Conservation (phyloP, 2,113 vertebrate species). For the Erpornis zantholeuca region DNA sequence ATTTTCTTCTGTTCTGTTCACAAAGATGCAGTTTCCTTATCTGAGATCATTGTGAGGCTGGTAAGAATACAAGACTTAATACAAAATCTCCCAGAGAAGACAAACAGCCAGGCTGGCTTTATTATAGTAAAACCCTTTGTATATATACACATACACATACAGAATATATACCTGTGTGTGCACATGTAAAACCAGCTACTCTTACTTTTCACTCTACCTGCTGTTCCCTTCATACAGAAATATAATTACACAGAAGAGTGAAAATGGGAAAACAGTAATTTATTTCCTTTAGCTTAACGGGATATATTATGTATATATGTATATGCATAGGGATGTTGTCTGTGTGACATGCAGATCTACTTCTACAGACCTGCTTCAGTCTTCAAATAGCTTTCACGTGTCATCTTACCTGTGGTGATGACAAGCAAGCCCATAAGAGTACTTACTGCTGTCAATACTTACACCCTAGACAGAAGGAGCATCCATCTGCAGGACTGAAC, state of each 20-base stretch:
- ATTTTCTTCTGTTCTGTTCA: slow-evolving; percentile 19
- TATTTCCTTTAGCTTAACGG: neutral
- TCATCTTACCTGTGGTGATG: neutral
- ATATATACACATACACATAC: neutral
- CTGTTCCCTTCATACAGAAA: neutral
- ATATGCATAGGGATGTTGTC: neutral
- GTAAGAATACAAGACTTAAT: neutral
- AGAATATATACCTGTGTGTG: neutral
- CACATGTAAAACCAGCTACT: neutral
- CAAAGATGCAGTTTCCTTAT: slow-evolving; percentile 48
- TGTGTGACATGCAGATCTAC: neutral
- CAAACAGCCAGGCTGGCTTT: neutral
- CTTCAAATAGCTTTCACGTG: neutral
- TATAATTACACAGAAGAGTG: neutral
- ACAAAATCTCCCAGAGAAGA: neutral
- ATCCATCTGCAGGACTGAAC: neutral
- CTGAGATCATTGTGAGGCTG: neutral
- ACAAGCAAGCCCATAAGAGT: neutral
- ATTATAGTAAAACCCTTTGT: neutral
- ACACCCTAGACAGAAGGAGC: neutral
- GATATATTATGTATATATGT: neutral
- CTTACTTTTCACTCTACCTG: neutral
- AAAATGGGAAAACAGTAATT: neutral
- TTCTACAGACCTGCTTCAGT: neutral
- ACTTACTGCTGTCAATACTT: neutral